A percentile compares a stretch with the other conserved stretches of the same genome.
phyloP scores from a whole-genome alignment of 2,888 invertebrate genomes.

The Ephialtes manifestator region DNA sequence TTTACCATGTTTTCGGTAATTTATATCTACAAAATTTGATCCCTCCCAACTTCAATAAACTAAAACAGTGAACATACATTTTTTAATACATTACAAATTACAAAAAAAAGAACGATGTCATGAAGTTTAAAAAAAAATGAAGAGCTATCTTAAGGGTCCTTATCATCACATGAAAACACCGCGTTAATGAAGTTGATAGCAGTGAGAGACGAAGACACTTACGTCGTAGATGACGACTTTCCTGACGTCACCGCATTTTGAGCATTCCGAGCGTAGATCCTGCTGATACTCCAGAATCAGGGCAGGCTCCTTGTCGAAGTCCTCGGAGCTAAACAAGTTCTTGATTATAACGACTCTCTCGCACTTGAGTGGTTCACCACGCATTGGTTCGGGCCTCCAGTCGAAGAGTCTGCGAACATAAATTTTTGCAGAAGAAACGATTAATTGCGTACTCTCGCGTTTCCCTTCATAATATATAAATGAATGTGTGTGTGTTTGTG shows the following conservation, averaged over 20 bases:
- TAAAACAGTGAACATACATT: no score
- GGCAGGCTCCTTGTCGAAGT: slow-evolving; percentile 96
- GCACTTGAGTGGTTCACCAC: slow-evolving; percentile 94
- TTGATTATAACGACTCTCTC: slow-evolving; percentile 97
- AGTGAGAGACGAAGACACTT: slow-evolving; percentile 85
- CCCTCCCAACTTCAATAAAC: no score
- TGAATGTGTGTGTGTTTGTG: background rate
- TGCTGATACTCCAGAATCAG: slow-evolving; percentile 96
- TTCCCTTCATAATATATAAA: slow-evolving; percentile 1
- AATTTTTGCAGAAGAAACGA: slow-evolving; percentile 51
- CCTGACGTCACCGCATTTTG: slow-evolving; percentile 96
- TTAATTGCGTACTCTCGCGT: slow-evolving; percentile 44
- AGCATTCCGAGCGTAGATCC: slow-evolving; percentile 95
- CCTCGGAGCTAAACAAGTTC: slow-evolving; percentile 95
- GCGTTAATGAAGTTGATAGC: background rate
- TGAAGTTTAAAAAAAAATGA: background rate
- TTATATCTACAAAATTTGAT: no score
- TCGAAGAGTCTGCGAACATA: slow-evolving; percentile 91
- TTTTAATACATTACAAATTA: background rate
- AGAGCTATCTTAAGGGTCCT: background rate
- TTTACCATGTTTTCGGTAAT: no score
- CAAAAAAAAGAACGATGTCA: background rate
- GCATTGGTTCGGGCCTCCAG: slow-evolving; percentile 97
- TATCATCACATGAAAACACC: background rate
- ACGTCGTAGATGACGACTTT: slow-evolving; percentile 97